A percentile compares a stretch with the other conserved stretches of the same genome.
Conservation (phyloP, 2,888 invertebrate species). For the Drosophila niveifrons region DNA sequence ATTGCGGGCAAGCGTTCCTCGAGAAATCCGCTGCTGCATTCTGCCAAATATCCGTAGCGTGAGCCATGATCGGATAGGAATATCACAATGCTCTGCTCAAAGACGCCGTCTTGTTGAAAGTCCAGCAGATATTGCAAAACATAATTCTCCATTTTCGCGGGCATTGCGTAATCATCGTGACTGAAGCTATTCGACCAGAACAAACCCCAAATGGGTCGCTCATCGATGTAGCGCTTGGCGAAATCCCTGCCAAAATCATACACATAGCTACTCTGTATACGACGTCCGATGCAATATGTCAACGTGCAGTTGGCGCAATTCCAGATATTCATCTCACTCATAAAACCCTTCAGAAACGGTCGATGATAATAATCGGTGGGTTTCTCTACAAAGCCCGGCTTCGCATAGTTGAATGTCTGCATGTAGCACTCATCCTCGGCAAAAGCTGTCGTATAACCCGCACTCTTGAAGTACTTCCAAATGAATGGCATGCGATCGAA, state of each 20-base stretch:
- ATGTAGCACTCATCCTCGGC: constrained; percentile 89
- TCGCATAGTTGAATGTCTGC: constrained; percentile 88
- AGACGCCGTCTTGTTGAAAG: constrained; percentile 86
- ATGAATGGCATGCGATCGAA: constrained; percentile 90
- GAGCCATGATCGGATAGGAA: constrained; percentile 92
- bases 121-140: constrained; percentile 87
- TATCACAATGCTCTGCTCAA: constrained; percentile 89
- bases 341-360: constrained; percentile 89
- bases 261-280: constrained; percentile 88
- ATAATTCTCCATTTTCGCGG: constrained; percentile 88
- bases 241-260: constrained; percentile 89
- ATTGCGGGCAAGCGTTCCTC: constrained; percentile 91
- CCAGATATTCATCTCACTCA: constrained; percentile 83
- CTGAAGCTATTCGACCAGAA: constrained; percentile 92
- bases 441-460: constrained; percentile 91
- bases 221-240: constrained; percentile 87
- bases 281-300: constrained; percentile 87
- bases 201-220: constrained; percentile 88
- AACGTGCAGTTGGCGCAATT: constrained; percentile 63
- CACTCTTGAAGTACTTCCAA: constrained; percentile 90
- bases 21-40: constrained; percentile 89
- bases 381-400: constrained; percentile 88
- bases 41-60: constrained; percentile 89
- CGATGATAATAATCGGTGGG: constrained; percentile 93
- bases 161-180: constrained; percentile 88